A percentile compares a stretch with the other conserved stretches of the same genome.
These are phyloP conservation scores for Spinibarbus caldwelli DNA, from an alignment of 2,797 vertebrate species.

Conservation along the genomic window DNA sequence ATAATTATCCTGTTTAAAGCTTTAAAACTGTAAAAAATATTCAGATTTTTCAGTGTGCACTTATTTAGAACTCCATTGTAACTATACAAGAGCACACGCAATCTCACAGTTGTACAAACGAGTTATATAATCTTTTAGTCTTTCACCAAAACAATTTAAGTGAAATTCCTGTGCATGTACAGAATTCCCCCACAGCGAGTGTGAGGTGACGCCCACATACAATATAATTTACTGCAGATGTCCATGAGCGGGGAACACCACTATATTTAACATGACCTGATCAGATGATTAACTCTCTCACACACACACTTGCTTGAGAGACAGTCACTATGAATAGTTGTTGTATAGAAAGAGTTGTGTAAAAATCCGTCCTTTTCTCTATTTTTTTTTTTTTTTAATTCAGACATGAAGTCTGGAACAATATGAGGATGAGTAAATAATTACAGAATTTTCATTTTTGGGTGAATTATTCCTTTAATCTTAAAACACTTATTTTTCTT, in stretches of 20 bases:
- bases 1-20: background rate
- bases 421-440: background rate
- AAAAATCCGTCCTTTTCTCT: background rate
- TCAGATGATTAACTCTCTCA: background rate
- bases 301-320: background rate
- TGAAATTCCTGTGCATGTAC: conserved; percentile 8
- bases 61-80: background rate
- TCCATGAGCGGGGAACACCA: conserved; percentile 5
- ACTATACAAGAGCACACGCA: background rate
- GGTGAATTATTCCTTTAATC: background rate
- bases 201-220: conserved; percentile 5
- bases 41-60: background rate
- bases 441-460: background rate
- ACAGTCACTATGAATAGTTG: background rate
- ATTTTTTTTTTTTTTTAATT: background rate
- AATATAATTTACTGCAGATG: conserved; percentile 32
- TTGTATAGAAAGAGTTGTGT: background rate
- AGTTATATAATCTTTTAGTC: background rate
- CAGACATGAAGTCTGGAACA: background rate
- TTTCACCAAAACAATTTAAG: conserved; percentile 3
- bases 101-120: background rate
- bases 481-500: background rate
- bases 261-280: conserved; percentile 32
- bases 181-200: conserved; percentile 29
- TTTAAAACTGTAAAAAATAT: background rate